Evolutionary conservation across 2,888 invertebrate genomes (phyloP).

Genomic region (Timandra comae): DNA sequence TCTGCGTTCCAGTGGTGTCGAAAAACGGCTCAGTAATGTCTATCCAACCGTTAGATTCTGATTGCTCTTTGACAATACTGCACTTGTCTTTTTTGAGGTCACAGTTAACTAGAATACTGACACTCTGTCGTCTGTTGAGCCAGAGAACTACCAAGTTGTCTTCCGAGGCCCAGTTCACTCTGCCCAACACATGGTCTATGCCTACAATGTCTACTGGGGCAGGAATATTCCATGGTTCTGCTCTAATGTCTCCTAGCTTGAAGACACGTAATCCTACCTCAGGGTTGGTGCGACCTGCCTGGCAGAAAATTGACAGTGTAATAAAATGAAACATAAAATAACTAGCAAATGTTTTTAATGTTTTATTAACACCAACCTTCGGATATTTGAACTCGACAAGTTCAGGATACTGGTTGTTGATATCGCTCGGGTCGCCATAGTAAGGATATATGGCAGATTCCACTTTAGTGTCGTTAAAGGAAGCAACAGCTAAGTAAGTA

Average conservation of each 20-base stretch:
- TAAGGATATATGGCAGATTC: slow-evolving; percentile 78
- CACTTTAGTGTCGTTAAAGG: slow-evolving; percentile 83
- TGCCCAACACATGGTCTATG: slow-evolving; percentile 80
- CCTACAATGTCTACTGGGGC: slow-evolving; percentile 75
- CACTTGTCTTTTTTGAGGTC: slow-evolving; percentile 56
- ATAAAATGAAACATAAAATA: neutral
- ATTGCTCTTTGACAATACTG: slow-evolving; percentile 52
- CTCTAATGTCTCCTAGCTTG: slow-evolving; percentile 49
- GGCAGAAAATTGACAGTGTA: slow-evolving; percentile 28
- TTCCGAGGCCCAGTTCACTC: slow-evolving; percentile 85
- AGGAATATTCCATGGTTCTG: slow-evolving; percentile 54
- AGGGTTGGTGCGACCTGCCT: slow-evolving; percentile 86
- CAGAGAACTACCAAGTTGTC: slow-evolving; percentile 83
- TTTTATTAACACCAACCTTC: slow-evolving; percentile 80
- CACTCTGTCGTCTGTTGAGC: slow-evolving; percentile 91
- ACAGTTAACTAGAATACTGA: slow-evolving; percentile 79
- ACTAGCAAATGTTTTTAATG: too few species aligned
- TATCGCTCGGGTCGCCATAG: slow-evolving; percentile 79
- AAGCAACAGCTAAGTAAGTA: slow-evolving; percentile 80
- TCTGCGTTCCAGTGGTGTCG: slow-evolving; percentile 55
- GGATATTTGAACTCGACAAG: slow-evolving; percentile 84
- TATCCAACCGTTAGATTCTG: slow-evolving; percentile 83
- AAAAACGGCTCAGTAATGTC: slow-evolving; percentile 76
- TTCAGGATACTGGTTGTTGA: slow-evolving; percentile 81
- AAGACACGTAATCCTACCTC: slow-evolving; percentile 80